Base-by-base conservation (phyloP, 2,888 invertebrate genomes). In the Drosophila bunnanda region DNA sequence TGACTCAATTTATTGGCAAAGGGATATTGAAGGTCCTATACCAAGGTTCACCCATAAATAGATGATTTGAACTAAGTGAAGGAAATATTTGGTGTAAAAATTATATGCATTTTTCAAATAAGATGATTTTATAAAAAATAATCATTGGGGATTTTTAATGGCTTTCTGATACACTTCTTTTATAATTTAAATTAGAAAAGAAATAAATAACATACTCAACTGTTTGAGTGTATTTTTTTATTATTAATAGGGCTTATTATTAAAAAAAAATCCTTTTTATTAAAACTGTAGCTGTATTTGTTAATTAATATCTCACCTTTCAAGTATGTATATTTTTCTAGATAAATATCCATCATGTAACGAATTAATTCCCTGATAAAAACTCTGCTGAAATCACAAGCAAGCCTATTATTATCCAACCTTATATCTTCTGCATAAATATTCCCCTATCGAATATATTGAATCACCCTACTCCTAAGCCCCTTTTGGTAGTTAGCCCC, bases 381-480 rank as follows among this genome's bases (percentile, higher is more conserved):
- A 25, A 2, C 15, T 9, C 30, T 30, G 9, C 2, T 30, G 2
- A 0, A n/a, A 25, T 5, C 5, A 5, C 10, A 28, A n/a, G 9
- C 0, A 17, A 17, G 0, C 2, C 15, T 1, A 25, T 2, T 4
- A 25, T 12, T 46, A 30, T 17, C 5, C 1, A n/a, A n/a, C 28
- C 28, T 28, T 6, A 1, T n/a, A 30, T 28, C 28, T 46, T 3
- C 15, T 44, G 10, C n/a, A 46, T 28, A 46, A 46, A 44, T 34
- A 34, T 13, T 28, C 20, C 9, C 32, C 20, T 32, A 50, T 13
- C 13, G 2, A 1, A 5, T 2, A 3, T 3, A 32, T 39, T 6
- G 54, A 55, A 4, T 28, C 55, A 66, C 53, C 75, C 60, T 65
- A 67, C 10, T 9, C 12, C 10, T 67, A 53, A 57, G 41, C 64